Conservation (phyloP, 2,888 invertebrate genomes). For the Callinectes sapidus region DNA sequence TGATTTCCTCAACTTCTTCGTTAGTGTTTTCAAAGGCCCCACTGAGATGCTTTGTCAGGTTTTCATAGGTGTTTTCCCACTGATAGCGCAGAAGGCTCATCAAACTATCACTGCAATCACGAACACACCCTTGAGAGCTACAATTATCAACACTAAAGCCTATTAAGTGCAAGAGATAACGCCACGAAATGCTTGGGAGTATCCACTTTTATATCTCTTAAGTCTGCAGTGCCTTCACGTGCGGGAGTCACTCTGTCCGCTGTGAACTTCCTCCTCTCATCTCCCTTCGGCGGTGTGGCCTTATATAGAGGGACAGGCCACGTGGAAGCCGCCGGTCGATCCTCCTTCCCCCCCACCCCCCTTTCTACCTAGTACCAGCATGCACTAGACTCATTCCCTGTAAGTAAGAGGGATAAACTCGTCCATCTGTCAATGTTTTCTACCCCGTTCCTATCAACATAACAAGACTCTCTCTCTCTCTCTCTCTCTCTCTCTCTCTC, state of each 20-base stretch:
- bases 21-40: too few species aligned
- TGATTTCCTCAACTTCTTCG: too few species aligned
- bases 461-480: not conserved
- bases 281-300: not conserved
- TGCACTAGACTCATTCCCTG: not conserved
- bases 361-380: too few species aligned
- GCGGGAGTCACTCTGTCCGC: not conserved
- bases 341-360: too few species aligned
- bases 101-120: too few species aligned
- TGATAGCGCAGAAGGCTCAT: too few species aligned
- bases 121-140: too few species aligned
- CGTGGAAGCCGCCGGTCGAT: not conserved
- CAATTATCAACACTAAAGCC: too few species aligned
- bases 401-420: not conserved
- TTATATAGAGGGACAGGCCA: not conserved
- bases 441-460: not conserved
- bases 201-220: not conserved
- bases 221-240: not conserved
- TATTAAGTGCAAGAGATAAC: too few species aligned
- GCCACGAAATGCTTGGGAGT: too few species aligned
- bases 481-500: not conserved
- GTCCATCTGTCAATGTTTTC: conserved; percentile 12
- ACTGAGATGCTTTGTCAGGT: too few species aligned
- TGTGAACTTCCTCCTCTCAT: not conserved
- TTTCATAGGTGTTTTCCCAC: too few species aligned